Percentiles rank a stretch among this genome's conserved stretches.
Conservation (phyloP, 2,888 invertebrate species). For the Glaucopsyche alexis region DNA sequence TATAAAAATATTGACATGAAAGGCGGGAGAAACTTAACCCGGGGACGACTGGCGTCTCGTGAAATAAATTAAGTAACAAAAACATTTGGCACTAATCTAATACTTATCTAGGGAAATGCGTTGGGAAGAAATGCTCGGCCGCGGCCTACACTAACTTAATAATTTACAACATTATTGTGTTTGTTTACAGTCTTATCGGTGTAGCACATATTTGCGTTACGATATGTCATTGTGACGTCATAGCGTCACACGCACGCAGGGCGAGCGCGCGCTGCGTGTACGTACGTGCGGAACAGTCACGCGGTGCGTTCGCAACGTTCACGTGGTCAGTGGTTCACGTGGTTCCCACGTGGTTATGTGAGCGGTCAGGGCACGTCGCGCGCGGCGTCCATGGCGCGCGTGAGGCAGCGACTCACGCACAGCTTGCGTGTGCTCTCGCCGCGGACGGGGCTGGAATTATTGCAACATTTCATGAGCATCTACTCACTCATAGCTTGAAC, state of each 20-base stretch:
- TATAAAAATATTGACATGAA: slow-evolving; percentile 2
- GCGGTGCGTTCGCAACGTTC: background rate
- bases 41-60: background rate
- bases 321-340: background rate
- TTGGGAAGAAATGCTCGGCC: slow-evolving; percentile 33
- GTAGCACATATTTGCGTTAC: background rate
- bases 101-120: slow-evolving; percentile 54
- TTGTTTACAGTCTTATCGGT: slow-evolving; percentile 18
- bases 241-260: background rate
- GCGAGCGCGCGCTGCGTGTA: background rate
- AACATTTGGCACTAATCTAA: slow-evolving; percentile 74
- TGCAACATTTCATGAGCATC: background rate
- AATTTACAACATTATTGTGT: slow-evolving; percentile 3
- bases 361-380: slow-evolving; percentile 54
- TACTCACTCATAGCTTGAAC: too few species aligned
- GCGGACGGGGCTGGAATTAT: slow-evolving; percentile 31
- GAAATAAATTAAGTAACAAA: slow-evolving; percentile 74
- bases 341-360: background rate
- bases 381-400: slow-evolving; percentile 51
- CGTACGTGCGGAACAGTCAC: background rate
- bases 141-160: background rate
- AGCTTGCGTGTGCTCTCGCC: slow-evolving; percentile 57
- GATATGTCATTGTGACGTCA: background rate
- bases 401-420: slow-evolving; percentile 58
- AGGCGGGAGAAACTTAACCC: slow-evolving; percentile 24